A percentile compares a stretch with the other conserved stretches of the same genome.
Evolutionary conservation across 1,140 invertebrate genomes (phyloP).

Genomic region (Drosophila suzukii): DNA sequence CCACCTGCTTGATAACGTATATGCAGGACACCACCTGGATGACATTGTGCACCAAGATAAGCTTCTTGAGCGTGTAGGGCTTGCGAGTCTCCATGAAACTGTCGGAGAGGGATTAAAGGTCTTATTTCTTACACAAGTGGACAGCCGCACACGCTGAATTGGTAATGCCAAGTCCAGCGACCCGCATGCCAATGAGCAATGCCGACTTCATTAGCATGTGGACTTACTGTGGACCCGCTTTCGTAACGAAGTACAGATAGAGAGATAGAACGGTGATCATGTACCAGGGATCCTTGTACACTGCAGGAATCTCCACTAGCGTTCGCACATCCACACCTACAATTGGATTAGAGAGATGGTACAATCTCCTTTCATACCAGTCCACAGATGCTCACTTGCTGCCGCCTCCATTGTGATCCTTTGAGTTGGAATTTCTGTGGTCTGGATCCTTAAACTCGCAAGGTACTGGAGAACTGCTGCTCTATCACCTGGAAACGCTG

Average conservation of each 20-base stretch:
- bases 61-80: constrained; percentile 59
- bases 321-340: not conserved
- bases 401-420: constrained; percentile 52
- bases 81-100: constrained; percentile 68
- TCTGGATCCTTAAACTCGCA: constrained; percentile 1
- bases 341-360: not conserved
- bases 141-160: constrained; percentile 1
- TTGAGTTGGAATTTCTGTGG: constrained; percentile 2
- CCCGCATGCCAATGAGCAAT: not conserved
- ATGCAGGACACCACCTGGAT: constrained; percentile 69
- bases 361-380: not conserved
- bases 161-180: constrained; percentile 9
- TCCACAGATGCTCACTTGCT: constrained; percentile 19
- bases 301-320: constrained; percentile 30
- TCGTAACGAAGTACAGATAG: constrained; percentile 59
- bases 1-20: constrained; percentile 64
- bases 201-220: not conserved
- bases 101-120: constrained; percentile 24
- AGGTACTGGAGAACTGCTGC: not conserved
- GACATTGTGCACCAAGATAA: constrained; percentile 70
- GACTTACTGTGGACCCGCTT: constrained; percentile 63
- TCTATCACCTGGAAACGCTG: constrained; percentile 84
- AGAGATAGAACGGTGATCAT: constrained; percentile 46
- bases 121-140: not conserved
- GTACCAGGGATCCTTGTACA: constrained; percentile 83